phyloP scores from a whole-genome alignment of 2,888 invertebrate genomes.

The Spatulosminthurus flaviceps region DNA sequence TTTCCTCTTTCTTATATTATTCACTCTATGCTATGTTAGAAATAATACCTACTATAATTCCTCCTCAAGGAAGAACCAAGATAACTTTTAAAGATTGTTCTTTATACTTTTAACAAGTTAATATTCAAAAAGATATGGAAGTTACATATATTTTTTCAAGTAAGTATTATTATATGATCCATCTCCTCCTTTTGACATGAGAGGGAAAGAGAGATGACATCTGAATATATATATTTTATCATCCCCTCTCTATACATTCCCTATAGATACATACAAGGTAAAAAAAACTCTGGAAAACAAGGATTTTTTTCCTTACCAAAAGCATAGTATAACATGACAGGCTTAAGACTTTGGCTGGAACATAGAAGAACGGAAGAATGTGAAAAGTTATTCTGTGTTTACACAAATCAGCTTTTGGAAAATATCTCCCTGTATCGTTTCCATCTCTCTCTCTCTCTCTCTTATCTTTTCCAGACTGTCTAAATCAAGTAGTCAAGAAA shows the following conservation, averaged over 20 bases:
- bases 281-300: background rate
- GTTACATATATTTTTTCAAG: background rate
- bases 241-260: background rate
- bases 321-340: constrained; percentile 5
- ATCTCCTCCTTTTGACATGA: constrained; percentile 18
- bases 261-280: too few species aligned
- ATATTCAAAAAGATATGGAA: background rate
- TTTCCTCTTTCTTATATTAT: background rate
- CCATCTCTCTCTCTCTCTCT: constrained; percentile 3
- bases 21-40: too few species aligned
- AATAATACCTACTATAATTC: too few species aligned
- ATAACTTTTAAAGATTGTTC: constrained; percentile 1
- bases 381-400: constrained; percentile 10
- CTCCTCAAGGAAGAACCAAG: too few species aligned
- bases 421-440: constrained; percentile 14
- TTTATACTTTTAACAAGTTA: constrained; percentile 18
- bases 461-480: constrained; percentile 18
- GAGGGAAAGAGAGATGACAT: background rate
- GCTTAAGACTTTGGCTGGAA: background rate
- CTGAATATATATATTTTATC: background rate
- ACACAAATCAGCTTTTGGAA: constrained; percentile 18
- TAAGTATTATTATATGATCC: constrained; percentile 11
- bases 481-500: background rate
- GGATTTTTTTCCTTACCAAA: too few species aligned
- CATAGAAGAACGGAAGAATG: background rate